Evolutionary conservation across 2,888 invertebrate species (phyloP).

Genomic region (Auanema sp.): DNA sequence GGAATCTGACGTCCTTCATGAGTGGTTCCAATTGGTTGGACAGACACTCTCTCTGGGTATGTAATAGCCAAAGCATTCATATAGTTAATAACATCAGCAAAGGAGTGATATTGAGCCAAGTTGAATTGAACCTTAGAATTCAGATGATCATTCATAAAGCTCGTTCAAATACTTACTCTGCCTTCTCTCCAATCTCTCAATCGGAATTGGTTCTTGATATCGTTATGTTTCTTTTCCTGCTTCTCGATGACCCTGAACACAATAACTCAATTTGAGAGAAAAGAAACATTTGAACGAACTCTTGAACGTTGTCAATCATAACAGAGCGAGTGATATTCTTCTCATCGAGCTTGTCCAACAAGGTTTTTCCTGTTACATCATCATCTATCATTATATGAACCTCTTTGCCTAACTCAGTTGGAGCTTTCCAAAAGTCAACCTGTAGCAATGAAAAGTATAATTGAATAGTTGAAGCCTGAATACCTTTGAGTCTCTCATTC

Average conservation of each 20-base stretch:
- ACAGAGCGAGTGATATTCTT: constrained; percentile 45
- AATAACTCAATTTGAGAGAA: neutral
- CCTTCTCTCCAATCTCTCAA: constrained; percentile 46
- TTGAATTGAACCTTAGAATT: constrained; percentile 49
- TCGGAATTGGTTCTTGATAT: constrained; percentile 37
- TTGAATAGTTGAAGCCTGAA: neutral
- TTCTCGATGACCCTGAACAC: constrained; percentile 55
- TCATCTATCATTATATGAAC: constrained; percentile 60
- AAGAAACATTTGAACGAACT: constrained; percentile 32
- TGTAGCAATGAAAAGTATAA: constrained; percentile 16
- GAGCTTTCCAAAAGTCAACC: constrained; percentile 63
- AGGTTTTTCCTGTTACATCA: constrained; percentile 24
- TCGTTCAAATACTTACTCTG: constrained; percentile 26
- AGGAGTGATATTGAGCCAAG: constrained; percentile 58
- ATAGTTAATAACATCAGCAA: constrained; percentile 62
- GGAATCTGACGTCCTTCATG: constrained; percentile 63
- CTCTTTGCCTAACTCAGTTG: constrained; percentile 50
- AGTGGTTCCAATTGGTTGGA: constrained; percentile 62
- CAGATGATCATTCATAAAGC: constrained; percentile 1
- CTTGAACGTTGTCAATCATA: constrained; percentile 61
- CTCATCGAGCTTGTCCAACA: constrained; percentile 34
- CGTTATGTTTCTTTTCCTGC: constrained; percentile 41
- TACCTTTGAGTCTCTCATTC: neutral
- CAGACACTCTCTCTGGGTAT: constrained; percentile 60
- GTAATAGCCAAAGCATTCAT: constrained; percentile 60